Evolutionary conservation across 2,888 invertebrate species (phyloP).

Genomic region (Melitaea athalia): DNA sequence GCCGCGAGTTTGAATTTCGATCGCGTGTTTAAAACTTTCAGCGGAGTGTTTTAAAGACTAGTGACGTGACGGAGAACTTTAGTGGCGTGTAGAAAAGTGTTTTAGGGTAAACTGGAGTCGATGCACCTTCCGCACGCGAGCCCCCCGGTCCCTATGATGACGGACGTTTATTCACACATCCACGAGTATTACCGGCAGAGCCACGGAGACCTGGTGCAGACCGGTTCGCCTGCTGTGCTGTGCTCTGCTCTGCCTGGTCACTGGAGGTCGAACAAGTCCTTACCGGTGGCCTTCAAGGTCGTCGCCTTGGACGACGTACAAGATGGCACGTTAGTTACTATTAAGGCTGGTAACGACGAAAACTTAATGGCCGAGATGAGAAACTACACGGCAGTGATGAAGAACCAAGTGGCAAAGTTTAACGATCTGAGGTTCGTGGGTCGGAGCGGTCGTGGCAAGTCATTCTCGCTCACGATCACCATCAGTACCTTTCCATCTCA

Average conservation of each 20-base stretch:
- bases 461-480: conserved; percentile 97
- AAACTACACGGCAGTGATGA: conserved; percentile 97
- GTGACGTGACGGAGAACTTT: conserved; percentile 69
- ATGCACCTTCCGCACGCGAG: conserved; percentile 87
- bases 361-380: conserved; percentile 97
- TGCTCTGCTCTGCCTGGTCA: conserved; percentile 97
- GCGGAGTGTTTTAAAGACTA: conserved; percentile 60
- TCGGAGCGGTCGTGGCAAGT: conserved; percentile 97
- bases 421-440: conserved; percentile 99
- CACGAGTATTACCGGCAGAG: conserved; percentile 92
- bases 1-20: conserved; percentile 65
- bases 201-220: conserved; percentile 96
- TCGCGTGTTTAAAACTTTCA: conserved; percentile 59
- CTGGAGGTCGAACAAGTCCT: conserved; percentile 98
- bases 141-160: conserved; percentile 84
- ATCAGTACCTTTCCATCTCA: conserved; percentile 90
- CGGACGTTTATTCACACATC: conserved; percentile 88
- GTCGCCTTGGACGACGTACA: conserved; percentile 95
- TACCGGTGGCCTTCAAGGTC: conserved; percentile 98
- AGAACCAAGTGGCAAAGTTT: conserved; percentile 99
- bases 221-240: conserved; percentile 96
- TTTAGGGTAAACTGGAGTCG: conserved; percentile 71
- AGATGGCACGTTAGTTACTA: conserved; percentile 96
- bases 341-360: conserved; percentile 98
- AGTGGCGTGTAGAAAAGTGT: conserved; percentile 71